Base-by-base conservation (phyloP, 2,888 invertebrate genomes). In the Rhingia rostrata region DNA sequence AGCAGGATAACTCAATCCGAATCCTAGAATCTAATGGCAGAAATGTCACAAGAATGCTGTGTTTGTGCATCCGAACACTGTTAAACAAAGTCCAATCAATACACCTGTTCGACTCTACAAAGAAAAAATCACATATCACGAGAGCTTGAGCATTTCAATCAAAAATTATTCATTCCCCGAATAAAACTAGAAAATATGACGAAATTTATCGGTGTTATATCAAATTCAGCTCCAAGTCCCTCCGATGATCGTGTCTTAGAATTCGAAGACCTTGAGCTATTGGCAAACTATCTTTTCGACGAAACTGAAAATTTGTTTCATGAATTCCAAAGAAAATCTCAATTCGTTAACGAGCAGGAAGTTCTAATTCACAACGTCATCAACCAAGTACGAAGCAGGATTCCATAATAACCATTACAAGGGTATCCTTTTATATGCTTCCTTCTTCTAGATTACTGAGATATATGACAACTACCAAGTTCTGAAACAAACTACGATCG, bases 181-280 rank as follows among this genome's bases (percentile, higher is more conserved):
- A 45, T 39, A 6, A n/a, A 30, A 39, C 30, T 41, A 56, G 39
- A 43, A 66, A 83, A 80, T 51, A 86, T 86, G 86, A 45, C 79
- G 60, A 86, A 86, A 80, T 86, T 86, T 37, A 74, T 79, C 32
- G 83, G 86, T 49, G 86, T 86, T 4, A 83, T 86, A 49, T 86
- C 86, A 22, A 79, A 60, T 30, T 64, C 39, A 3, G 32, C 47
- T 0, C 32, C 47, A 7, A 73, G 56, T 43, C 63, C 49, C 4
- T 51, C 60, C 10, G 58, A 67, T 0, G 56, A 77, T 0, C 58
- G 37, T 9, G 51, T 79, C 0, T 12, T 86, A 6, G 73, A 83
- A 32, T 89, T 88, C 53, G 60, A 86, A 12, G 61, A 87, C 35
- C 75, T 89, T 3, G 87, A 88, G 7, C 51, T 87, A 32, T 12